A percentile compares a stretch with the other conserved stretches of the same genome.
Conservation (phyloP, 2,797 vertebrate genomes). For the Antennarius maculatus region DNA sequence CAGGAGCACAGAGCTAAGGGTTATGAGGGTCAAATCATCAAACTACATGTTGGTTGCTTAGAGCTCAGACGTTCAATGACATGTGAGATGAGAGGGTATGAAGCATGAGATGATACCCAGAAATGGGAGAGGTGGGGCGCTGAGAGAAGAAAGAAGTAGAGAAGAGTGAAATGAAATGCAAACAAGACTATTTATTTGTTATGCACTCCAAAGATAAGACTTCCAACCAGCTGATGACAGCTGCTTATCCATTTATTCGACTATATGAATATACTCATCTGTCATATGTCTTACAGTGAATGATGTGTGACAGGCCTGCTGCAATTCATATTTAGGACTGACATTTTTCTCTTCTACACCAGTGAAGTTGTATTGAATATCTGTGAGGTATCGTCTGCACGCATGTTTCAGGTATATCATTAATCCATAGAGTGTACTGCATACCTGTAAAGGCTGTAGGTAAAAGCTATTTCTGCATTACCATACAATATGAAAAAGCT, state of each 20-base stretch:
- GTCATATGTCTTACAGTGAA: too few relatives aligned
- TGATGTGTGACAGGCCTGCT: too few relatives aligned
- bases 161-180: constrained; percentile 14
- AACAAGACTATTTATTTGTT: not conserved
- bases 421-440: not conserved
- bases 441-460: not conserved
- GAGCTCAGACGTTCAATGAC: constrained; percentile 13
- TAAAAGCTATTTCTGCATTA: not conserved
- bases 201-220: constrained; percentile 26
- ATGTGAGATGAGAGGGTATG: constrained; percentile 27
- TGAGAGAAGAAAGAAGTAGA: constrained; percentile 1
- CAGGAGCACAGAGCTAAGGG: not conserved
- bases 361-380: not conserved
- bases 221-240: constrained; percentile 1
- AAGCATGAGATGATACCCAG: constrained; percentile 4
- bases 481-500: not conserved
- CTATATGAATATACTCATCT: not conserved
- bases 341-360: constrained; percentile 1
- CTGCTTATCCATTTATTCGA: not conserved
- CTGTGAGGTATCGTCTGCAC: constrained; percentile 23
- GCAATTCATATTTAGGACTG: too few relatives aligned
- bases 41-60: constrained; percentile 26
- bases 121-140: constrained; percentile 3
- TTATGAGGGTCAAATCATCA: not conserved
- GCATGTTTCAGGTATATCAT: not conserved